Evolutionary conservation across 2,888 invertebrate genomes (phyloP), one percentile per base, ranked within the genome.

Genomic region (Apeira syringaria): DNA sequence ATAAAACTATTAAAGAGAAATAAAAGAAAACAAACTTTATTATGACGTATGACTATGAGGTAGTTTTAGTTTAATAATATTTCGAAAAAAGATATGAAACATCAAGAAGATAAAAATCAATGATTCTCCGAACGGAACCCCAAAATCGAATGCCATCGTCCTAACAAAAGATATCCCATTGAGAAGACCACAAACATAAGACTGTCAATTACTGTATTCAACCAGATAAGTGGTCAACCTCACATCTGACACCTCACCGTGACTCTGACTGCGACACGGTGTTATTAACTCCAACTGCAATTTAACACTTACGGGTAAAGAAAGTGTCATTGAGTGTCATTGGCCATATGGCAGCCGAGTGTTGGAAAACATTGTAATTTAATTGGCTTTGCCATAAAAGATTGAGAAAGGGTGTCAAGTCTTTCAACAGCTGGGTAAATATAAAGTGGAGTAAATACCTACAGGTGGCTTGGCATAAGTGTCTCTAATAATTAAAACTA

Each of bases 161-260:
- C 25, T 34, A 25, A 26, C 25, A 69, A 68, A 74, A 77, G 38
- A 75, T 70, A 70, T 68, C 73, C 74, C 74, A 70, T 70, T 63
- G 58, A 66, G 66, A 64, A 61, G 56, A 71, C 76, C 74, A 56
- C 76, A 74, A 64, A 53, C 47, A 43, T 48, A 61, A 66, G 60
- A 58, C 61, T 60, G 44, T 37, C 61, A 63, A 67, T 73, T 72
- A 68, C 62, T 56, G 57, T 53, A 40, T 62, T 65, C 60, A 37
- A 53, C 56, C 15, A 66, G 61, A 74, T 80, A 87, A 84, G 81
- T 80, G 87, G 88, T 81, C 87, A 85, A 70, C 73, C 70, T 71
- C 64, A 64, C 86, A 86, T 77, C 86, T 83, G 88, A 82, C 87
- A 86, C 87, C 80, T 78, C 57, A 80, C 81, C 83, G 80, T 87